Evolutionary conservation across 2,797 vertebrate species (phyloP), one percentile per base, ranked within the genome.

Genomic region (Esox masquinongy): DNA sequence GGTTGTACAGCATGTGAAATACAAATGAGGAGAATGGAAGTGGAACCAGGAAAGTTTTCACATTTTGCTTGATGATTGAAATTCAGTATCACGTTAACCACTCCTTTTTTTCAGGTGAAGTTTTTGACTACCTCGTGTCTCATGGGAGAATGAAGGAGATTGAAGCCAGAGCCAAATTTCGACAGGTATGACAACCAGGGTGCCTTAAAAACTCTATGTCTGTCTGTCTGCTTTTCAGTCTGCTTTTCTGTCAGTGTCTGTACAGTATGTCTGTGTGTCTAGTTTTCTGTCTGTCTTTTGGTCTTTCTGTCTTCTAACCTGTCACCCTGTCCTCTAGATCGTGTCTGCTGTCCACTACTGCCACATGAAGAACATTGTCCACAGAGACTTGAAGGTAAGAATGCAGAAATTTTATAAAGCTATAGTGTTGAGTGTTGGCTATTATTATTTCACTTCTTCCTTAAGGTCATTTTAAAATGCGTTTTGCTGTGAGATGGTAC

Each of bases 111-210:
- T 0, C 88, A 98, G 97, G 97, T 84, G 97, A 98, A 92, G 96
- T 97, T 86, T 98, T 97, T 69, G 96, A 97, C 92, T 97, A 97
- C 95, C 95, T 97, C 86, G 97, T 97, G 83, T 97, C 96, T 15
- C 96, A 98, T 16, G 97, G 97, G 84, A 95, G 97, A 87, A 97
- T 97, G 97, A 98, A 97, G 90, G 97, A 98, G 93, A 96, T 97
- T 79, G 97, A 97, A 89, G 97, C 97, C 19, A 91, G 96, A 85
- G 96, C 96, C 92, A 98, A 97, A 91, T 97, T 97, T 88, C 89
- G 96, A 90, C 96, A 97, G 95, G 97, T 97, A 74, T 2, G 78
- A 56, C 12, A 29, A 68, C 63, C 29, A 14, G 2, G 19, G 7
- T 34, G 16, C 8, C 0, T 17, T 8, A 1, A 50, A n/a, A 31